A percentile compares a stretch with the other conserved stretches of the same genome.
phyloP scores from a whole-genome alignment of 2,888 invertebrate genomes.

The Ophonus ardosiacus region DNA sequence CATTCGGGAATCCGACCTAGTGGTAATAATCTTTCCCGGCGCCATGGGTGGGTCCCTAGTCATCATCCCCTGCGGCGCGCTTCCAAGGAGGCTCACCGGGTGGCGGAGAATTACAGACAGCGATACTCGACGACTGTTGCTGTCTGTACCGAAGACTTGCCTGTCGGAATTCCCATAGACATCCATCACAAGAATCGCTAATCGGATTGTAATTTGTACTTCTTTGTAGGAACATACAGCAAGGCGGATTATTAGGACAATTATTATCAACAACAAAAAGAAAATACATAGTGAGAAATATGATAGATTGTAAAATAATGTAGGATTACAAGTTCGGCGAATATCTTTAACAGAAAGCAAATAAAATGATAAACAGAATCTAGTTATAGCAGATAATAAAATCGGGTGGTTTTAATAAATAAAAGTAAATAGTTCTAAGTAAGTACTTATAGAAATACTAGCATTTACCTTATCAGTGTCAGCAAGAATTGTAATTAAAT shows the following conservation, averaged over 20 bases:
- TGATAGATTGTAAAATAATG: neutral
- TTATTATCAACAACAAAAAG: neutral
- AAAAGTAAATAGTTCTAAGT: too few species aligned
- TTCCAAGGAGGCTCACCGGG: constrained; percentile 36
- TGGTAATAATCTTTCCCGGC: constrained; percentile 10
- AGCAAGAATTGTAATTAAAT: too few species aligned
- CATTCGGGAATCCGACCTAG: neutral
- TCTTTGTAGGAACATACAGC: neutral
- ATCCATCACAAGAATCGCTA: constrained; percentile 24
- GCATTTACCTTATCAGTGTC: too few species aligned
- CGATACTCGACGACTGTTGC: constrained; percentile 29
- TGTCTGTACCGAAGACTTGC: constrained; percentile 18
- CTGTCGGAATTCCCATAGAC: constrained; percentile 14
- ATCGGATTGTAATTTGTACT: constrained; percentile 34
- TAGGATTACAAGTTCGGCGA: too few species aligned
- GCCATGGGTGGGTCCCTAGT: constrained; percentile 43
- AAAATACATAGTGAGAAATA: neutral
- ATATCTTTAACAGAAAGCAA: too few species aligned
- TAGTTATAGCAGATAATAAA: too few species aligned
- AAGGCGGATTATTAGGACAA: neutral
- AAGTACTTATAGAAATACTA: too few species aligned
- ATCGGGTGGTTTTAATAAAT: too few species aligned
- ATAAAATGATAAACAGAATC: too few species aligned
- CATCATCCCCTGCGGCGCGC: constrained; percentile 7
- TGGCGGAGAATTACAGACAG: constrained; percentile 51